These are phyloP conservation scores for Morpho deidamia DNA, from an alignment of 2,888 invertebrate species.

Conservation along the genomic window DNA sequence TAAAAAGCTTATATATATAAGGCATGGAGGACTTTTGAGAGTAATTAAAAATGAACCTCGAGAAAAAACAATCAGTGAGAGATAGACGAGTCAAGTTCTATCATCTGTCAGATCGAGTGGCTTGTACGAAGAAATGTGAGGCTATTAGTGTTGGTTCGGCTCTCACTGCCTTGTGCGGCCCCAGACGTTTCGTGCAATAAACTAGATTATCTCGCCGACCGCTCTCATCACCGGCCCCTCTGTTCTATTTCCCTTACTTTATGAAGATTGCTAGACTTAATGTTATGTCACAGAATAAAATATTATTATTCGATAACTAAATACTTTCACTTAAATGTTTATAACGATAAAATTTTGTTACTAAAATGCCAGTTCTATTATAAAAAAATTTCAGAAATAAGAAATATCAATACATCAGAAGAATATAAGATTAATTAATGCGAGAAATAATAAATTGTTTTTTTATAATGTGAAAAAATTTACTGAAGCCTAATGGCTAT, in stretches of 20 bases:
- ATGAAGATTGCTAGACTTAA: constrained; percentile 15
- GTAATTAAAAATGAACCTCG: background rate
- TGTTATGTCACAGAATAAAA: constrained; percentile 11
- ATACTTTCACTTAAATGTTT: constrained; percentile 4
- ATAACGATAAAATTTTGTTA: constrained; percentile 1
- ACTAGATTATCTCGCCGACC: constrained; percentile 60
- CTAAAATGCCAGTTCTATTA: too few species aligned
- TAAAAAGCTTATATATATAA: too few species aligned
- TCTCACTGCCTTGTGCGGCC: constrained; percentile 44
- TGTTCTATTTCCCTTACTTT: constrained; percentile 33
- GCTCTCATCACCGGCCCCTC: constrained; percentile 37
- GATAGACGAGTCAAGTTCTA: constrained; percentile 33
- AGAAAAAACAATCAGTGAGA: background rate
- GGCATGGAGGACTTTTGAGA: too few species aligned
- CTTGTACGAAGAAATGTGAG: constrained; percentile 59
- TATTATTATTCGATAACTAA: constrained; percentile 7
- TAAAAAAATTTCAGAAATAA: too few species aligned
- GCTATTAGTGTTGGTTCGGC: constrained; percentile 56
- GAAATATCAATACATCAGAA: too few species aligned
- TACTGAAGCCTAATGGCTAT: too few species aligned
- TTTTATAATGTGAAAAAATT: too few species aligned
- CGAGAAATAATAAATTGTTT: too few species aligned
- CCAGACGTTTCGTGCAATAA: constrained; percentile 43
- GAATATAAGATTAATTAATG: too few species aligned
- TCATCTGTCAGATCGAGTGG: constrained; percentile 57